Conservation (phyloP, 2,797 vertebrate genomes). For the Ceryle rudis region DNA sequence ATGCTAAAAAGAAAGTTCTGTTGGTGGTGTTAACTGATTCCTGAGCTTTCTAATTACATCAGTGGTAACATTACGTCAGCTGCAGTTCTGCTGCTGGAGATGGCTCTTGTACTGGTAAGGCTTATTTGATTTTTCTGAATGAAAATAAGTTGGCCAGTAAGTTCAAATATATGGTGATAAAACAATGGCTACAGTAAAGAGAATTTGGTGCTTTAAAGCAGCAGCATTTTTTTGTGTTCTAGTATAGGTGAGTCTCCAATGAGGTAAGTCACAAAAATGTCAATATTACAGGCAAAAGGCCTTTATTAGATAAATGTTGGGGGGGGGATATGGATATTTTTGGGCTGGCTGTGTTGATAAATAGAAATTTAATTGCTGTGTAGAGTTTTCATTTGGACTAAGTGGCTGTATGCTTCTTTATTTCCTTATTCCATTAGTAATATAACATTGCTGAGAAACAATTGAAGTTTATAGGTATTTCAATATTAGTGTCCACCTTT, state of each 20-base stretch:
- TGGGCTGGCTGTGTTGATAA: background rate
- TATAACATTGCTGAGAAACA: background rate
- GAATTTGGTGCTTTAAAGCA: background rate
- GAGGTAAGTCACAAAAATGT: background rate
- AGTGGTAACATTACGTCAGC: background rate
- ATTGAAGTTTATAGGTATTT: background rate
- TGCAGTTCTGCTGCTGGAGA: background rate
- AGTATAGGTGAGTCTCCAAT: background rate
- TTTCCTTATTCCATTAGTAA: background rate
- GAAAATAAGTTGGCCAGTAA: background rate
- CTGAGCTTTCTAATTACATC: background rate
- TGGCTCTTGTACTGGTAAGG: background rate
- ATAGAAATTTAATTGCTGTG: conserved; percentile 33
- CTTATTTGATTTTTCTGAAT: background rate
- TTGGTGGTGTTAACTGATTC: background rate
- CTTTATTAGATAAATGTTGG: conserved; percentile 3
- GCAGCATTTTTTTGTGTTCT: background rate
- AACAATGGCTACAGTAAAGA: background rate
- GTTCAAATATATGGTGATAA: background rate
- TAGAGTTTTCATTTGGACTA: background rate
- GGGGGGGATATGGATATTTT: background rate
- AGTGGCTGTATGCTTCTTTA: background rate
- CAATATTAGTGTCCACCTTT: background rate
- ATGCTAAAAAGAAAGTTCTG: background rate
- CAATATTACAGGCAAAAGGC: conserved; percentile 3